Evolutionary conservation across 2,888 invertebrate genomes (phyloP).

Genomic region (Nomada fucata): DNA sequence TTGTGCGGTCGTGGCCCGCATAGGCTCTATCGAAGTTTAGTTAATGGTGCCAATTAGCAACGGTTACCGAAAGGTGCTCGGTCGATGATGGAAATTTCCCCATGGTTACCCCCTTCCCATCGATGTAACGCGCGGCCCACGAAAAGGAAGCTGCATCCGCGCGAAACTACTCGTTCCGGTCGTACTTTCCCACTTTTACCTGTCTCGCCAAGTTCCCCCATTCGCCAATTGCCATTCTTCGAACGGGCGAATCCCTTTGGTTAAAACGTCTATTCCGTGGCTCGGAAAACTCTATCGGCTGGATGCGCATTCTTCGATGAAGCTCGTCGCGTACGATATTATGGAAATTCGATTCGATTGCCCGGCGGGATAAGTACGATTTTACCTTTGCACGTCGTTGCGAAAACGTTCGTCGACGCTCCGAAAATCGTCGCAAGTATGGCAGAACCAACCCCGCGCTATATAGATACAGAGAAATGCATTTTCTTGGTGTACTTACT

Average conservation of each 20-base stretch:
- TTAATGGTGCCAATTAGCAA: slow-evolving; percentile 65
- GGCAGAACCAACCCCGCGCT: too few species aligned
- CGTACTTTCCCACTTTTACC: background rate
- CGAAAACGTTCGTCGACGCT: background rate
- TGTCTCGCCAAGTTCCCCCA: slow-evolving; percentile 16
- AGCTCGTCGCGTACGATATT: slow-evolving; percentile 12
- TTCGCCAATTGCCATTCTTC: slow-evolving; percentile 52
- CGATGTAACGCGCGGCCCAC: slow-evolving; percentile 58
- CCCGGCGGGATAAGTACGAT: slow-evolving; percentile 11
- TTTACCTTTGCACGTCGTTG: slow-evolving; percentile 8
- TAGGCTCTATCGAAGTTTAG: slow-evolving; percentile 21
- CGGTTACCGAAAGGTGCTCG: slow-evolving; percentile 50
- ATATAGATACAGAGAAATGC: background rate
- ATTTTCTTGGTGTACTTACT: slow-evolving; percentile 86
- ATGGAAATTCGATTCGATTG: slow-evolving; percentile 36
- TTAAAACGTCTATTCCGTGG: slow-evolving; percentile 50
- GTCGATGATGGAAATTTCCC: slow-evolving; percentile 65
- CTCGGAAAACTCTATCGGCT: slow-evolving; percentile 4
- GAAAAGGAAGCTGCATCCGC: slow-evolving; percentile 39
- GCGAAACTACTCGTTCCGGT: background rate
- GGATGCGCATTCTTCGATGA: slow-evolving; percentile 41
- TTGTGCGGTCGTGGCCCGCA: background rate
- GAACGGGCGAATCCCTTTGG: slow-evolving; percentile 51
- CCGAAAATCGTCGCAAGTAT: too few species aligned
- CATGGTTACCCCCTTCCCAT: slow-evolving; percentile 66